Evolutionary conservation across 2,888 invertebrate species (phyloP).

Genomic region (Trachelus stipa): DNA sequence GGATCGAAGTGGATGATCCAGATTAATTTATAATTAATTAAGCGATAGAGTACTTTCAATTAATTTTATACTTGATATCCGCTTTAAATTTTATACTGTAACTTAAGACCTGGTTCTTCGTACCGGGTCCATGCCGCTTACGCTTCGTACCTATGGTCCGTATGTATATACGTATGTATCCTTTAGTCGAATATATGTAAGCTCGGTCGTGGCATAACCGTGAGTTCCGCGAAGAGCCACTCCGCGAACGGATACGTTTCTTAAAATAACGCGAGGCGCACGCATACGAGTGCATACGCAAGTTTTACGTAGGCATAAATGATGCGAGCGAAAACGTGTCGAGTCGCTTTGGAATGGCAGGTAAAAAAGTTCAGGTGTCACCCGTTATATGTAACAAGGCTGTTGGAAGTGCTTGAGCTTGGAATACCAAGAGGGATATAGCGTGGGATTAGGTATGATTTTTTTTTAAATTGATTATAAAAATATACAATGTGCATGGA

Average conservation of each 20-base stretch:
- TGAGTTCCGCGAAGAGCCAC: constrained; percentile 15
- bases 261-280: constrained; percentile 31
- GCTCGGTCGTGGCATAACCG: constrained; percentile 4
- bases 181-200: background rate
- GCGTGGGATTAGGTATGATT: background rate
- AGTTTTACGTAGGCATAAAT: background rate
- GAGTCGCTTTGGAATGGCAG: background rate
- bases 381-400: background rate
- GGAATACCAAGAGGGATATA: background rate
- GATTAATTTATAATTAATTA: background rate
- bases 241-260: constrained; percentile 22
- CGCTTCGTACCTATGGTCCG: background rate
- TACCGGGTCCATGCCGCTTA: background rate
- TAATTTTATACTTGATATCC: background rate
- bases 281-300: background rate
- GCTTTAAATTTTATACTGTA: background rate
- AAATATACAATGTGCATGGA: background rate
- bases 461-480: background rate
- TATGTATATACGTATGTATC: too few species aligned
- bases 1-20: background rate
- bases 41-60: background rate
- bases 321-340: background rate
- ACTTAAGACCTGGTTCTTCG: background rate
- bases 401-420: background rate
- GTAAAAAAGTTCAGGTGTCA: background rate